Evolutionary conservation across 2,797 vertebrate species (phyloP).

Genomic region (Thaleichthys pacificus): DNA sequence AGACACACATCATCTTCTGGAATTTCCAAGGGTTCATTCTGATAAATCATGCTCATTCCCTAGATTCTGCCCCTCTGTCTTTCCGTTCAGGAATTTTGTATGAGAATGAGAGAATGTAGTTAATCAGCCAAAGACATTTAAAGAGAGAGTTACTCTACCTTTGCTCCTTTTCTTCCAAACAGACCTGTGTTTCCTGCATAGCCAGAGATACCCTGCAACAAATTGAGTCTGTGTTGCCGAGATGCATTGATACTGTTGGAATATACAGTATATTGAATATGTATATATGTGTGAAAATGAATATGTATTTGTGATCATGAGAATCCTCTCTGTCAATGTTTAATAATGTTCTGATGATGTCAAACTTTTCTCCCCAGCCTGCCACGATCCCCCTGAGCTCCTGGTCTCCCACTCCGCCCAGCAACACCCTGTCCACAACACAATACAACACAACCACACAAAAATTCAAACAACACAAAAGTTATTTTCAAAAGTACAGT

Average conservation of each 20-base stretch:
- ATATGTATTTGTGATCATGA: background rate
- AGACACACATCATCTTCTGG: too few relatives aligned
- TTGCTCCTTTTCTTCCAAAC: constrained; percentile 40
- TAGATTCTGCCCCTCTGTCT: too few relatives aligned
- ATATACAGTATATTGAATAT: too few relatives aligned
- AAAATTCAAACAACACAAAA: background rate
- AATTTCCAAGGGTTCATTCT: too few relatives aligned
- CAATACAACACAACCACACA: background rate
- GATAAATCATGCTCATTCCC: too few relatives aligned
- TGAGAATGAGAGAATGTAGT: too few relatives aligned
- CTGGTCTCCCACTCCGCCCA: constrained; percentile 33
- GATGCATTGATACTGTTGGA: background rate
- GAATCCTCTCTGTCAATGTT: background rate
- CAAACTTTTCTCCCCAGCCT: constrained; percentile 31
- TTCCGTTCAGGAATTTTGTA: too few relatives aligned
- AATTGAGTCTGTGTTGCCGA: background rate
- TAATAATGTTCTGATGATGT: background rate
- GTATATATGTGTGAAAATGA: background rate
- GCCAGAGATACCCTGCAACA: constrained; percentile 34
- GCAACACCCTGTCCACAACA: constrained; percentile 29
- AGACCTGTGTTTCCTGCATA: constrained; percentile 41
- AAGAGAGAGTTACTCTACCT: constrained; percentile 29
- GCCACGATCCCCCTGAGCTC: constrained; percentile 29
- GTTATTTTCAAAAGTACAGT: background rate
- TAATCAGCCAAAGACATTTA: too few relatives aligned